Percentiles rank a stretch among this genome's conserved stretches.
Evolutionary conservation across 2,113 vertebrate species (phyloP).

Genomic region (Ahaetulla prasina): DNA sequence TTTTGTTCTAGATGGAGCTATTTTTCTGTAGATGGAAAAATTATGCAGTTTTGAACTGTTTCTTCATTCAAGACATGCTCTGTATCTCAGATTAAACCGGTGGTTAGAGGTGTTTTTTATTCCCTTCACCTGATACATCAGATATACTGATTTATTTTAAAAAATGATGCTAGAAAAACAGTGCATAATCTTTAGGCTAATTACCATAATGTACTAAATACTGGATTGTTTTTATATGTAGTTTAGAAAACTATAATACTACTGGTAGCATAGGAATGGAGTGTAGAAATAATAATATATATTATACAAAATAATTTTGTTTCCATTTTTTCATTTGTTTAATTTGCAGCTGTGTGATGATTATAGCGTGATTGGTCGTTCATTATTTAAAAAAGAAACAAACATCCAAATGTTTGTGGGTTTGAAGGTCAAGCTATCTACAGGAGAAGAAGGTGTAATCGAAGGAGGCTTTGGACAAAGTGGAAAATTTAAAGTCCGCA

Average conservation of each 20-base stretch:
- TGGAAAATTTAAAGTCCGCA: conserved; percentile 90
- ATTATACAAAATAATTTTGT: neutral
- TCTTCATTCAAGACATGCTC: neutral
- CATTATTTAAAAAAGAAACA: conserved; percentile 96
- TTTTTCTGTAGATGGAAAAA: neutral
- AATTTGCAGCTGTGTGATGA: conserved; percentile 83
- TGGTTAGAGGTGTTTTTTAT: neutral
- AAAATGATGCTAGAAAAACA: neutral
- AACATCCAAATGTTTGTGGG: conserved; percentile 96
- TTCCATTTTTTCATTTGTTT: neutral
- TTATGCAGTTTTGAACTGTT: neutral
- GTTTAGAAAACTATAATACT: neutral
- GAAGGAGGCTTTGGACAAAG: conserved; percentile 94
- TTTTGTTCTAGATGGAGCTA: neutral
- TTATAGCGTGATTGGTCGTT: conserved; percentile 89
- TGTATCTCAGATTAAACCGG: neutral
- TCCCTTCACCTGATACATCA: neutral
- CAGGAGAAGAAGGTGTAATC: conserved; percentile 86
- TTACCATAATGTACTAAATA: neutral
- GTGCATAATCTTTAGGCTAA: neutral
- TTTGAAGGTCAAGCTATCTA: conserved; percentile 87
- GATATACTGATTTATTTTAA: neutral
- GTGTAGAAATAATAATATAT: neutral
- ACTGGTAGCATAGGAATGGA: neutral
- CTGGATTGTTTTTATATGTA: neutral